Conservation (phyloP, 2,113 vertebrate species). For the Pomatorhinus ruficollis region DNA sequence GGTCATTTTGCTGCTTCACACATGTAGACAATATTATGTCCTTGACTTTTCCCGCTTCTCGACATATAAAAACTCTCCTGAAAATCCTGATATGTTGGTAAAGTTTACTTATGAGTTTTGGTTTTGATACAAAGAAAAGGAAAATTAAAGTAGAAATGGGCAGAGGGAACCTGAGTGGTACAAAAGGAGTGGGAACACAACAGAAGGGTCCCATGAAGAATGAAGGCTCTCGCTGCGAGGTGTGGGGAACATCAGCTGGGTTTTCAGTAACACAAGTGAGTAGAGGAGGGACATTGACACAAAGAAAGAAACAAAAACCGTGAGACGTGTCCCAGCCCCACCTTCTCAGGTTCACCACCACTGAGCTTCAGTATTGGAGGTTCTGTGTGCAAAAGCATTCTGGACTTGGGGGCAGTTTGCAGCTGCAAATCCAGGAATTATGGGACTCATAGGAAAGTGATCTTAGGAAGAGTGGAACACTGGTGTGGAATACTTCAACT, state of each 20-base stretch:
- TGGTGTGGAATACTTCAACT: not conserved
- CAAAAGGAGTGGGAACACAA: not conserved
- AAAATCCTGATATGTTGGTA: not conserved
- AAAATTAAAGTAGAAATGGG: not conserved
- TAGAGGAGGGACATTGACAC: not conserved
- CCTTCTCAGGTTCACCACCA: not conserved
- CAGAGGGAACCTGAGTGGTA: not conserved
- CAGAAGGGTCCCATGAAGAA: not conserved
- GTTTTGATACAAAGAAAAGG: not conserved
- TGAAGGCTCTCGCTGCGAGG: rapidly evolving
- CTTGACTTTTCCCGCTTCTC: not conserved
- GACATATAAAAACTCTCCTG: not conserved
- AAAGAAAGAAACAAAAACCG: not conserved
- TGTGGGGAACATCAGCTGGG: not conserved
- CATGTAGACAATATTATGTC: not conserved
- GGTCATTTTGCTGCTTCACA: not conserved
- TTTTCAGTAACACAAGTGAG: not conserved
- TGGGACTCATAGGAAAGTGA: not conserved
- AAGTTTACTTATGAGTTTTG: not conserved
- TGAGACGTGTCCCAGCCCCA: not conserved
- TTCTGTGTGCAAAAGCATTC: not conserved
- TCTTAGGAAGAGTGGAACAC: not conserved
- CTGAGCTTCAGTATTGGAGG: not conserved
- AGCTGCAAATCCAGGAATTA: not conserved
- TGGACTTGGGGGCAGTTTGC: not conserved